A percentile compares a stretch with the other conserved stretches of the same genome.
Conservation (phyloP, 2,888 invertebrate genomes). For the Congeria kusceri region DNA sequence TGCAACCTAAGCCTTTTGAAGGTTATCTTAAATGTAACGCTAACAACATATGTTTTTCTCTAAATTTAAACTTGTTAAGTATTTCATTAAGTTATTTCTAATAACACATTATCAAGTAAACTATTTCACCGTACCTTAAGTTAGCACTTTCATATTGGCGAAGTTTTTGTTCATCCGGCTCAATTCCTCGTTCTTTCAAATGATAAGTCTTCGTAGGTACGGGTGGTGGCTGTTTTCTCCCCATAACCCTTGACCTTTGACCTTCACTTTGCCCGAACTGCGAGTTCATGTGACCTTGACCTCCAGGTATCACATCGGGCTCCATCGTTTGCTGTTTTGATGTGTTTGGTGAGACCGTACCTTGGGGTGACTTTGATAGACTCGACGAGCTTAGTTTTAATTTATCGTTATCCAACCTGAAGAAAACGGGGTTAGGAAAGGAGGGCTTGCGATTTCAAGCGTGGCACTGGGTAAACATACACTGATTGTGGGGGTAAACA, state of each 20-base stretch:
- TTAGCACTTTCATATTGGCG: slow-evolving; percentile 81
- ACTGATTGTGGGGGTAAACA: no score
- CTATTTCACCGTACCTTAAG: slow-evolving; percentile 28
- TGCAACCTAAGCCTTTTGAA: no score
- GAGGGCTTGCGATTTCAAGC: no score
- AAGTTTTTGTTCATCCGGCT: slow-evolving; percentile 78
- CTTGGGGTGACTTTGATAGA: slow-evolving; percentile 4
- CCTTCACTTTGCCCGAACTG: slow-evolving; percentile 15
- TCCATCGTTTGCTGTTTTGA: slow-evolving; percentile 2
- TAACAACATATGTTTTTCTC: no score
- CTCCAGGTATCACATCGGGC: neutral
- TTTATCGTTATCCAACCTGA: neutral
- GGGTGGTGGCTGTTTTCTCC: slow-evolving; percentile 78
- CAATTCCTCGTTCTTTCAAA: slow-evolving; percentile 76
- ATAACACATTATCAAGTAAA: no score
- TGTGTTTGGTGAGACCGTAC: neutral
- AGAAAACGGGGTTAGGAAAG: no score
- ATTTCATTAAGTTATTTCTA: no score
- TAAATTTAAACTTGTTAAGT: no score
- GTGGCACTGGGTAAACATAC: no score
- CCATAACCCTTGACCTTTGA: slow-evolving; percentile 21
- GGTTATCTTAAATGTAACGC: no score
- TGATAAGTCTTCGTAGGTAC: slow-evolving; percentile 79
- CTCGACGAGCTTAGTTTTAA: neutral
- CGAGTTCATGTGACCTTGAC: neutral